phyloP scores from a whole-genome alignment of 2,113 vertebrate genomes.

The Ceyx margarethae region DNA sequence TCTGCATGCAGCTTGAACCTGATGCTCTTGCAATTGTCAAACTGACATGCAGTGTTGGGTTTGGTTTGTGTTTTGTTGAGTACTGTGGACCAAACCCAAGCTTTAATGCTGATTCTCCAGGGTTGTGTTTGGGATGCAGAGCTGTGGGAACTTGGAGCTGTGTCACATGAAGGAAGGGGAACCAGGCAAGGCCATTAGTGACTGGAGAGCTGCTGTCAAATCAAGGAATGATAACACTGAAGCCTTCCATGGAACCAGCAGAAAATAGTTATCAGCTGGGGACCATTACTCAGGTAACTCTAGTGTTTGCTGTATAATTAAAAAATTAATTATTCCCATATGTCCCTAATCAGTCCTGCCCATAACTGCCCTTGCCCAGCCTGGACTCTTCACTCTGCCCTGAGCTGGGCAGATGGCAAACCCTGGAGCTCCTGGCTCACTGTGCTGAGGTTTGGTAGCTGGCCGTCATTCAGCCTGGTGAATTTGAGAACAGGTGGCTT shows the following conservation, averaged over 20 bases:
- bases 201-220: slow-evolving; percentile 94
- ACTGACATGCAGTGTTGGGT: slow-evolving; percentile 4
- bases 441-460: too few species aligned
- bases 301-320: not conserved
- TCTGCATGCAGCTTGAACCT: slow-evolving; percentile 30
- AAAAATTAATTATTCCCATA: too few species aligned
- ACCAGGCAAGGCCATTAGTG: slow-evolving; percentile 91
- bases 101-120: slow-evolving; percentile 79
- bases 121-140: slow-evolving; percentile 93
- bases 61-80: not conserved
- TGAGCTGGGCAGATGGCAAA: too few species aligned
- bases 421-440: too few species aligned
- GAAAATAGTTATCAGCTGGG: slow-evolving; percentile 94
- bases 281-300: slow-evolving; percentile 93
- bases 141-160: slow-evolving; percentile 90
- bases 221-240: slow-evolving; percentile 94
- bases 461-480: too few species aligned
- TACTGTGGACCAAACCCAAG: slow-evolving; percentile 27
- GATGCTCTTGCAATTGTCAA: slow-evolving; percentile 41
- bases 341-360: too few species aligned
- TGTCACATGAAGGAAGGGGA: slow-evolving; percentile 92
- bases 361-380: too few species aligned
- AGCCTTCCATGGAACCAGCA: slow-evolving; percentile 95
- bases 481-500: too few species aligned
- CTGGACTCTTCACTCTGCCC: too few species aligned